Base-by-base conservation (phyloP, 2,888 invertebrate genomes). In the Conus canariensis region DNA sequence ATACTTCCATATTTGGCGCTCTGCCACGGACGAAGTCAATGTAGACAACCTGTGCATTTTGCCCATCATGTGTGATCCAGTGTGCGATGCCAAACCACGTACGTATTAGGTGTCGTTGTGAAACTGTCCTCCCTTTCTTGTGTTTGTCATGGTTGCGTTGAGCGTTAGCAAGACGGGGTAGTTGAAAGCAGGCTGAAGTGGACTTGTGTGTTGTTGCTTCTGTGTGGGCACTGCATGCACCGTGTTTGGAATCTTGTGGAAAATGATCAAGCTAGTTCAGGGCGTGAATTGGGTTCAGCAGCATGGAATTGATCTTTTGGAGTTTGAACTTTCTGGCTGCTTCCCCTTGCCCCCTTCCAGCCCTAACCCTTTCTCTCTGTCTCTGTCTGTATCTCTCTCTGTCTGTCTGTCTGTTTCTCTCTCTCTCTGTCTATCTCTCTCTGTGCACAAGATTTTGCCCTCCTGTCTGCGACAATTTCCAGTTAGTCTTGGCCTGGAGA, bases 1-100 rank as follows among this genome's bases (percentile, higher is more conserved):
- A 4, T 80, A 30, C 12, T 80, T 30, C 16, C 77, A 30, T 12
- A 12, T 64, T 80, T 80, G 77, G 77, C 30, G 25, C 77, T 10
- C 25, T 25, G 30, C 45, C 77, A 80, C 9, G 30, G 77, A 30
- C 16, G 77, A 22, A 30, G 45, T 80, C 30, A 70, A 67, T 83
- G 74, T 89, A 89, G 82, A 25, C 89, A 70, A 60, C 85, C 56
- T 16, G 56, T 87, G 87, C 70, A 83, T 25, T 58, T 58, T 10
- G 80, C 16, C 25, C 58, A 56, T 64, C 6, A 22, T 16, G 82
- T 83, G 58, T 83, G 58, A 58, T 58, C 82, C 22, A 83, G 82
- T 58, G 56, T 56, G 82, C 82, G 4, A 83, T 25, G 0, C 82
- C 56, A 22, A 56, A 83, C 82, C 7, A 58, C 58, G 58, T 83